Percentiles rank a stretch among this genome's conserved stretches.
Evolutionary conservation across 2,888 invertebrate genomes (phyloP).

Genomic region (Sisyra terminalis): DNA sequence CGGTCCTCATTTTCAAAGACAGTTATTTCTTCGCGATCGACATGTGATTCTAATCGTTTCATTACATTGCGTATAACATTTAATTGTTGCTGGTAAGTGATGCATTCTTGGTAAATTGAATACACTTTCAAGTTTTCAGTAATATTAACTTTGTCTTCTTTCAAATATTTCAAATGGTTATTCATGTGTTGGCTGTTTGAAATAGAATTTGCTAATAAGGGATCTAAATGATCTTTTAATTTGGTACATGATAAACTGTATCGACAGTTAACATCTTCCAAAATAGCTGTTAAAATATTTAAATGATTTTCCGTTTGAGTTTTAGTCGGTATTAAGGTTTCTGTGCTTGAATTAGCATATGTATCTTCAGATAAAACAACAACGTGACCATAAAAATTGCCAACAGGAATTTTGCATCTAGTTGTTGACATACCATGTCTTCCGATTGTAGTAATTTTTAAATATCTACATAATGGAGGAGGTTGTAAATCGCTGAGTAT

Average conservation of each 20-base stretch:
- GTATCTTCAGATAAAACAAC: constrained; percentile 38
- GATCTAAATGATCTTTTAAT: constrained; percentile 61
- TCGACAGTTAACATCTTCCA: constrained; percentile 66
- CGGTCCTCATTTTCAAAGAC: constrained; percentile 6
- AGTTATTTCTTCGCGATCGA: constrained; percentile 16
- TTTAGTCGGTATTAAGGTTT: constrained; percentile 18
- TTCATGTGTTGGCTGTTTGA: constrained; percentile 71
- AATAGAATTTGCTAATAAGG: constrained; percentile 61
- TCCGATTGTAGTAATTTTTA: constrained; percentile 87
- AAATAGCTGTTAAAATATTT: constrained; percentile 46
- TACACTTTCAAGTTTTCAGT: constrained; percentile 31
- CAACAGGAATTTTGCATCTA: constrained; percentile 77
- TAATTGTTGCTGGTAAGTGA: constrained; percentile 75
- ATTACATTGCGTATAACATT: constrained; percentile 68
- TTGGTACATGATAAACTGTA: constrained; percentile 74
- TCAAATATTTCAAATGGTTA: constrained; percentile 46
- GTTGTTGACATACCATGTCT: constrained; percentile 84
- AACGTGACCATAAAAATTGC: constrained; percentile 86
- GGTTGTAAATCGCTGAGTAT: constrained; percentile 82
- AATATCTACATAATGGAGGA: constrained; percentile 72
- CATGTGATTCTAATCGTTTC: constrained; percentile 47
- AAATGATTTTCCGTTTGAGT: constrained; percentile 37
- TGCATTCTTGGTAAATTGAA: constrained; percentile 50
- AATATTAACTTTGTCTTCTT: constrained; percentile 17
- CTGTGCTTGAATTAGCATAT: constrained; percentile 19